phyloP scores from a whole-genome alignment of 2,113 vertebrate genomes.

The Cichladusa arquata region DNA sequence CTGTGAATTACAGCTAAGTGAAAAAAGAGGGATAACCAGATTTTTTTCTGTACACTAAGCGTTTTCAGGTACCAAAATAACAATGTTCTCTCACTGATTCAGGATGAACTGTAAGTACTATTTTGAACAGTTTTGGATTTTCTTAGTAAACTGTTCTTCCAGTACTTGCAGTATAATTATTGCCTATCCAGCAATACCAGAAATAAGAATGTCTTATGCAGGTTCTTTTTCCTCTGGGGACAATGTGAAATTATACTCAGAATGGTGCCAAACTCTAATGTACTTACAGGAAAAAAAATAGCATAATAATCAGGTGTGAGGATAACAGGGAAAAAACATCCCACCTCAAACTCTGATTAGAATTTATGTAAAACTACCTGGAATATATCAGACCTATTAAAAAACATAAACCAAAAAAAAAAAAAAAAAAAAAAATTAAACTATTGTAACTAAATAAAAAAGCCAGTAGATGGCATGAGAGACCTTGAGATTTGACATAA shows the following conservation, averaged over 20 bases:
- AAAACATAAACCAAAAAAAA: not conserved
- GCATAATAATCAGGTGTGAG: not conserved
- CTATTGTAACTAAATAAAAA: not conserved
- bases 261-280: not conserved
- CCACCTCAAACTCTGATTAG: not conserved
- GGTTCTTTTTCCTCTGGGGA: not conserved
- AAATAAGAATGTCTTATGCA: not conserved
- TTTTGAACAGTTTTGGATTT: constrained; percentile 5
- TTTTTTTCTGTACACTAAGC: not conserved
- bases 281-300: not conserved
- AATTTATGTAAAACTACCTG: not conserved
- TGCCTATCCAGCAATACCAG: constrained; percentile 23
- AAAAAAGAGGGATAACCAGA: not conserved
- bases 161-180: constrained; percentile 1
- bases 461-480: constrained; percentile 76
- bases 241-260: not conserved
- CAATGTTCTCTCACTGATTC: not conserved
- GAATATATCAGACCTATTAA: not conserved
- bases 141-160: not conserved
- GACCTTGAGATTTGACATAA: not conserved
- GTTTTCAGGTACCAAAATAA: not conserved
- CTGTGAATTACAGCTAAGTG: not conserved
- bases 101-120: not conserved
- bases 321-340: not conserved
- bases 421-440: not conserved